Evolutionary conservation across 2,888 invertebrate genomes (phyloP).

Genomic region (Melinaea menophilus): DNA sequence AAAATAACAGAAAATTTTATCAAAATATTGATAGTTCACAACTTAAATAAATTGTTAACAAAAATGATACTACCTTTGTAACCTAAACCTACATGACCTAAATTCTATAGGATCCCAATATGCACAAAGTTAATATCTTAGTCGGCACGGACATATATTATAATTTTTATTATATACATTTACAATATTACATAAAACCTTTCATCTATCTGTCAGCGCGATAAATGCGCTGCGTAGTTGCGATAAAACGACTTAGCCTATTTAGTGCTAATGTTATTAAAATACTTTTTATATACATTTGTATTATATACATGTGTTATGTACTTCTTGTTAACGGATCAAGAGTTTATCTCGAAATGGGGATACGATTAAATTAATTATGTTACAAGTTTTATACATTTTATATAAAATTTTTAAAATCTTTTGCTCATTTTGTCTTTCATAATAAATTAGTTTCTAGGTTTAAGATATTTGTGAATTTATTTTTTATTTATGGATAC

Average conservation of each 20-base stretch:
- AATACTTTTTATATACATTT: conserved; percentile 11
- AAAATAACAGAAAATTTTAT: too few relatives aligned
- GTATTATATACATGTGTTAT: not conserved
- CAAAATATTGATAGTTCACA: too few relatives aligned
- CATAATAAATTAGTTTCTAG: too few relatives aligned
- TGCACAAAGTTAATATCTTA: not conserved
- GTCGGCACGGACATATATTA: not conserved
- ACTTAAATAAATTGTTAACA: too few relatives aligned
- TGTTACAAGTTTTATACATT: too few relatives aligned
- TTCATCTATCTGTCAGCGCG: conserved; percentile 61
- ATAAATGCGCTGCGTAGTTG: conserved; percentile 59
- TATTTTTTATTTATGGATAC: not conserved
- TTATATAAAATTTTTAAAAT: too few relatives aligned
- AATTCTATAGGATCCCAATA: not conserved
- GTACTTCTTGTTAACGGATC: not conserved
- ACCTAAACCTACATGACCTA: too few relatives aligned
- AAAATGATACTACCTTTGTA: too few relatives aligned
- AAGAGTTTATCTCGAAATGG: too few relatives aligned
- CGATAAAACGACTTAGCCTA: conserved; percentile 65
- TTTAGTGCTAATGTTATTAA: conserved; percentile 43
- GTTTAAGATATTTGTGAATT: too few relatives aligned
- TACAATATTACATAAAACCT: conserved; percentile 30
- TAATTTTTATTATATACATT: not conserved
- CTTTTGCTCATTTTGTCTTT: too few relatives aligned
- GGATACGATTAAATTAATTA: too few relatives aligned